phyloP scores from a whole-genome alignment of 2,888 invertebrate genomes.

The Cataglyphis livida region DNA sequence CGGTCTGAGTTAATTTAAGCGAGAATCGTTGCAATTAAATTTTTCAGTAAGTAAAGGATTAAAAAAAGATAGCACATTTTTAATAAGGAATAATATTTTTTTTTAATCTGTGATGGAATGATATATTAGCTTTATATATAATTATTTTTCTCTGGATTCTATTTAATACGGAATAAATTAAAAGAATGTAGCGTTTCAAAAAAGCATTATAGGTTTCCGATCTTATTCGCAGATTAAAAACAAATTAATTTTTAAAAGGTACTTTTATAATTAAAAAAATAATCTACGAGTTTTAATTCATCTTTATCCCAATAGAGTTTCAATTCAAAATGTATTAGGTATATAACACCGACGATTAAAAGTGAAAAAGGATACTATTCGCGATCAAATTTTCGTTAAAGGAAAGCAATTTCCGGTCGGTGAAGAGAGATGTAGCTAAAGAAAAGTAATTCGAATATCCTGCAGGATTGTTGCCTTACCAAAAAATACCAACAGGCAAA shows the following conservation, averaged over 20 bases:
- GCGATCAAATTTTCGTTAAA: not conserved
- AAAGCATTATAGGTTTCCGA: not conserved
- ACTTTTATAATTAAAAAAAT: not conserved
- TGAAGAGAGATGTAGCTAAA: not conserved
- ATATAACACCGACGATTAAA: not conserved
- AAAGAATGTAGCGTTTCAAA: not conserved
- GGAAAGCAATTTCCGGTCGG: not conserved
- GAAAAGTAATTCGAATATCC: conserved; percentile 5
- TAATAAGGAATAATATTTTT: not conserved
- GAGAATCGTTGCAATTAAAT: not conserved
- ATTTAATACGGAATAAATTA: not conserved
- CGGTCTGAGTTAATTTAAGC: not conserved
- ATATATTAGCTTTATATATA: not conserved
- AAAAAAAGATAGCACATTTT: not conserved
- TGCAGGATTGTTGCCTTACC: not conserved
- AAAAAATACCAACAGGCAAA: not conserved
- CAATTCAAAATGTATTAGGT: not conserved
- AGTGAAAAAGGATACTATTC: not conserved
- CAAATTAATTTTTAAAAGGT: not conserved
- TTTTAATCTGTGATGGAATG: not conserved
- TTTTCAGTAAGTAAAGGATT: not conserved
- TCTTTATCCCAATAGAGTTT: not conserved
- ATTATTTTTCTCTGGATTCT: not conserved
- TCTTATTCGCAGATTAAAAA: not conserved
- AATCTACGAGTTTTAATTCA: not conserved